phyloP scores from a whole-genome alignment of 2,797 vertebrate genomes.

The Dicrostonyx torquatus region DNA sequence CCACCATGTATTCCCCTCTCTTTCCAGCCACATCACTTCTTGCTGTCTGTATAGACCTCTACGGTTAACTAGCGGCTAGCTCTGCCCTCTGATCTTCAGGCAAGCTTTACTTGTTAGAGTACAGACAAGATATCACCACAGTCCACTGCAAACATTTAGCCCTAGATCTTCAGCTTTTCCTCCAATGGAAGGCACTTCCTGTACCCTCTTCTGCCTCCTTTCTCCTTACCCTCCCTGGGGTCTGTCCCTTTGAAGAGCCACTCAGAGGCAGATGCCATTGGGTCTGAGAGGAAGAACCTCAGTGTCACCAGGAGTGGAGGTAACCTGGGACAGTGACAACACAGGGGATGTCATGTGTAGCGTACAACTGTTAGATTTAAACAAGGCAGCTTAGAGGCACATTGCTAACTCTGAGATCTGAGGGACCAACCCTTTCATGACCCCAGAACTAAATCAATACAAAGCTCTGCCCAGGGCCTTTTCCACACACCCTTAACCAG shows the following conservation, averaged over 20 bases:
- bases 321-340: rapidly evolving
- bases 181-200: neutral
- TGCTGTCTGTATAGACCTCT: too few species aligned
- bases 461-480: neutral
- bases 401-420: neutral
- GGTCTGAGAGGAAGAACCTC: too few species aligned
- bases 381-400: rapidly evolving
- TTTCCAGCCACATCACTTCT: too few species aligned
- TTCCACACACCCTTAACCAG: neutral
- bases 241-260: neutral
- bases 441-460: neutral
- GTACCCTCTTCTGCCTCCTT: neutral
- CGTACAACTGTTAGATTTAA: neutral
- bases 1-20: too few species aligned
- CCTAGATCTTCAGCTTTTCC: too few species aligned
- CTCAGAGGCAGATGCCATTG: neutral
- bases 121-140: neutral
- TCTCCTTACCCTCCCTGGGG: too few species aligned
- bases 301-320: neutral
- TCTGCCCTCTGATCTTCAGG: too few species aligned
- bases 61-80: too few species aligned
- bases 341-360: rapidly evolving
- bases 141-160: neutral
- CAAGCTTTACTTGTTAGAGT: too few species aligned
- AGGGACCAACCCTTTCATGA: neutral